Conservation (phyloP, 2,113 vertebrate genomes). For the Chlorocebus sabaeus region DNA sequence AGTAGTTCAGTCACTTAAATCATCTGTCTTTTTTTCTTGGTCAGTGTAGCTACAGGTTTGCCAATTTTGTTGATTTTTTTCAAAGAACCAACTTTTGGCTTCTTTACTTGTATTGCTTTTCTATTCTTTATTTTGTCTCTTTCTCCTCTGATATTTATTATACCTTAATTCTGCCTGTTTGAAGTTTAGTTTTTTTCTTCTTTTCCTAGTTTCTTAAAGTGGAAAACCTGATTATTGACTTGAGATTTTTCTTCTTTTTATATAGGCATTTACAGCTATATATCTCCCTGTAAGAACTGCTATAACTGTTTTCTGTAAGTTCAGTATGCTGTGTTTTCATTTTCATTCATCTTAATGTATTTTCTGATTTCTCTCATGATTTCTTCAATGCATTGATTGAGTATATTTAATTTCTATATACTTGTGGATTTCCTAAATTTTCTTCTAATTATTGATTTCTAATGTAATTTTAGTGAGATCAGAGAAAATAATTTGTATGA, state of each 20-base stretch:
- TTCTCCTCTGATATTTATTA: not conserved
- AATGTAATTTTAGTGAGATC: not conserved
- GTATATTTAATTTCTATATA: not conserved
- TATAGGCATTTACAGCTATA: not conserved
- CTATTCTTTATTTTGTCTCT: not conserved
- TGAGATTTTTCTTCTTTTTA: not conserved
- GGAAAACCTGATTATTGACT: not conserved
- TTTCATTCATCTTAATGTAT: not conserved
- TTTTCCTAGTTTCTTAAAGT: not conserved
- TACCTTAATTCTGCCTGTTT: not conserved
- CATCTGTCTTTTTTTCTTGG: not conserved
- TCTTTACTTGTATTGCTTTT: not conserved
- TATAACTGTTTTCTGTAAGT: not conserved
- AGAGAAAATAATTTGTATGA: not conserved
- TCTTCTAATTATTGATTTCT: not conserved
- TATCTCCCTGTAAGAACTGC: not conserved
- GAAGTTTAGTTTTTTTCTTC: not conserved
- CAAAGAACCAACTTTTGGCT: not conserved
- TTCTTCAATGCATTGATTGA: not conserved
- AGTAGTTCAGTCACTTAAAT: not conserved
- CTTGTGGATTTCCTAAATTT: not conserved
- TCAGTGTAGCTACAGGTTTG: not conserved
- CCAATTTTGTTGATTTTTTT: not conserved
- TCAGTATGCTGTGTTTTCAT: not conserved
- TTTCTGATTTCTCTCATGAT: not conserved